Conservation (phyloP, 2,113 vertebrate species). For the Podarcis raffonei region DNA sequence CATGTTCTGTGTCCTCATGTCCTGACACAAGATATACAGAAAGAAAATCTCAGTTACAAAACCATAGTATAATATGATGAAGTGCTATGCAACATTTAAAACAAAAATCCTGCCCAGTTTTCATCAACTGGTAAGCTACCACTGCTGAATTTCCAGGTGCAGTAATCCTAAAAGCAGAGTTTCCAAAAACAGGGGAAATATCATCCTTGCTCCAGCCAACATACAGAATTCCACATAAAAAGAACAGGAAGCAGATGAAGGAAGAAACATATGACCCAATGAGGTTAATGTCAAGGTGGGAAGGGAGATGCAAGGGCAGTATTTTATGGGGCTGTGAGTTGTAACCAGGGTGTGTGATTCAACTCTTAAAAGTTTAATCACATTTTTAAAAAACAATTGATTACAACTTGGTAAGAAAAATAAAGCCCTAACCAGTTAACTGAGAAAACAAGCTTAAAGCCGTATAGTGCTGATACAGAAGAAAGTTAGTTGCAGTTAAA, state of each 20-base stretch:
- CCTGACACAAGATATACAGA: background rate
- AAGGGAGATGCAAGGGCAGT: background rate
- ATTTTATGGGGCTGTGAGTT: background rate
- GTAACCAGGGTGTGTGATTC: background rate
- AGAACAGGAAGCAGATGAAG: background rate
- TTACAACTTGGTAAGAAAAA: background rate
- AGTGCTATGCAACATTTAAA: background rate
- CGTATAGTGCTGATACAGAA: background rate
- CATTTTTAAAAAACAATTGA: background rate
- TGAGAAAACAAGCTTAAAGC: background rate
- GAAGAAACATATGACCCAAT: background rate
- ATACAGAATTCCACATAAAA: slow-evolving; percentile 39
- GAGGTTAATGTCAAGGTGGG: slow-evolving; percentile 24
- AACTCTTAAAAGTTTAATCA: background rate
- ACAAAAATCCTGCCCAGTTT: background rate
- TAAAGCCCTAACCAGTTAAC: background rate
- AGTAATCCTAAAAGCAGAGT: background rate
- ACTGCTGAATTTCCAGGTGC: background rate
- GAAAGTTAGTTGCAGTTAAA: background rate
- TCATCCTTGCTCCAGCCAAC: slow-evolving; percentile 34
- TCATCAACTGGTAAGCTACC: background rate
- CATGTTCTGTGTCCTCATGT: background rate
- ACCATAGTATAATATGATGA: background rate
- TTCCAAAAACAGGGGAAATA: slow-evolving; percentile 26
- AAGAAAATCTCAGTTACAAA: slow-evolving; percentile 16